Evolutionary conservation across 2,888 invertebrate genomes (phyloP), one percentile per base, ranked within the genome.

Genomic region (Endomychus coccineus): DNA sequence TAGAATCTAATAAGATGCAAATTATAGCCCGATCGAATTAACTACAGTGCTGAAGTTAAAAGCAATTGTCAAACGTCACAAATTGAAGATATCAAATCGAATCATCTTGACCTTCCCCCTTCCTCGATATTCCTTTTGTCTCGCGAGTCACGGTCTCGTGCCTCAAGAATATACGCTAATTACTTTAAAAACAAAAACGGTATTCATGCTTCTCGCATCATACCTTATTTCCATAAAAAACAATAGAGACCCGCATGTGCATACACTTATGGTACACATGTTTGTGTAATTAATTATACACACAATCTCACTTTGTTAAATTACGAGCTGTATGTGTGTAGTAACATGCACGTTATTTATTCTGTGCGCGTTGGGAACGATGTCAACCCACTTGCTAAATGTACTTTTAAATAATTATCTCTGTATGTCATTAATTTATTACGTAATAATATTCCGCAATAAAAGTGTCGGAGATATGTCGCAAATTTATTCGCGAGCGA

Each of bases 271-370:
- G 6, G 6, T 19, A 19, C 21, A 19, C 21, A 19, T 19, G 21
- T 19, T 19, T 19, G 21, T n/a, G 21, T 19, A 19, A 19, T 19
- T 19, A 19, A 19, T 19, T 19, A 19, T 19, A 19, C 21, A 6
- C 21, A 19, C n/a, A 19, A 19, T 19, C 21, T 19, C 21, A 19
- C 21, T 19, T n/a, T 19, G 21, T 6, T 19, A 19, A 19, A 19
- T 19, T 19, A 19, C 21, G n/a, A 19, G 6, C n/a, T n/a, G 21
- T 7, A n/a, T 19, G 21, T 19, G 6, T 6, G n/a, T 7, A 6
- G 21, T 19, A 19, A 19, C 6, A 6, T 19, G 21, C n/a, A n/a
- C n/a, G 21, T 19, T 19, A 19, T 19, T 19, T 19, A 19, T 19
- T 19, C 6, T 6, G 21, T 19, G 21, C 21, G n/a, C 21, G 21